Evolutionary conservation across 1,140 invertebrate species (phyloP), one percentile per base, ranked within the genome.

Genomic region (Drosophila leontia): DNA sequence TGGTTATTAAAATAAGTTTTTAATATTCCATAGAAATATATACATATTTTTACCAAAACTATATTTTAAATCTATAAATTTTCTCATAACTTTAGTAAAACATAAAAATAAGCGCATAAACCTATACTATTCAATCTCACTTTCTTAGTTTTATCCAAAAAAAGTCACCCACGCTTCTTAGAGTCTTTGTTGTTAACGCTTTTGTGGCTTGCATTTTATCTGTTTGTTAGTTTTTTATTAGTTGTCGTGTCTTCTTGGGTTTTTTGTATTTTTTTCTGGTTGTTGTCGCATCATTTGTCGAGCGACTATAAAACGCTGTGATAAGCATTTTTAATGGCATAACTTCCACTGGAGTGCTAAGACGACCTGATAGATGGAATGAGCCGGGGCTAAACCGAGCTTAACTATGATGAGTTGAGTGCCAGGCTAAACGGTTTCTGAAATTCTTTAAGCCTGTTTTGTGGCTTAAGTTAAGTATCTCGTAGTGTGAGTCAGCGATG

Each of bases 171-270:
- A 76, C 74, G 12, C 63, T 35, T 13, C 1, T 26, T 8, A 53
- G 11, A 15, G 34, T 42, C 17, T 65, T 29, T 5, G 17, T 55
- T 53, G 17, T 39, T 55, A 11, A 35, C 13, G n/a, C 35, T 72
- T 50, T 47, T 58, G 57, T 70, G 80, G 56, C 85, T 75, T 68
- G 62, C 56, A 75, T 78, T 80, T 84, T 87, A 88, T 84, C 80
- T 71, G 71, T 55, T 45, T 84, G 48, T 78, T 69, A 62, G 76
- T 78, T 84, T 88, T 72, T 91, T 88, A 76, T 72, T 71, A 65
- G 55, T 69, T 68, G 81, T 91, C 70, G 81, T 84, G 64, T 64
- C 60, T 70, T 70, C 37, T 34, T 53, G 13, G 34, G 17, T 44
- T 64, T 67, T 61, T 65, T 42, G 41, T 64, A 23, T 68, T 48